phyloP scores from a whole-genome alignment of 2,797 vertebrate genomes.

The Simalia tracyae region DNA sequence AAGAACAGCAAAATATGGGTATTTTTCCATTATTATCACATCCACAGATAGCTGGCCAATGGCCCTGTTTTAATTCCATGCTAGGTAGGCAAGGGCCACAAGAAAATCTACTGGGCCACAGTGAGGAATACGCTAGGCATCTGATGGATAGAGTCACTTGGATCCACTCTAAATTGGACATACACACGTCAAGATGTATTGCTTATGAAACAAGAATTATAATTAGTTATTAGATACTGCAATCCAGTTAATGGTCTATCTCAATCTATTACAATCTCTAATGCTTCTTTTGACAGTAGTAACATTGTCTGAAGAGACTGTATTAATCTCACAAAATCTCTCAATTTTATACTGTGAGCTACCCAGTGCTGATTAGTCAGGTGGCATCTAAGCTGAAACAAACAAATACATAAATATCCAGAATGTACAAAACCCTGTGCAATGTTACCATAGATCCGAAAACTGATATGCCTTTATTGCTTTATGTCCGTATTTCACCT shows the following conservation, averaged over 20 bases:
- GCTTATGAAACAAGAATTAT: background rate
- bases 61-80: background rate
- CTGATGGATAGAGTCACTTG: background rate
- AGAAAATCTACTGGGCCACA: background rate
- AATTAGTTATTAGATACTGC: slow-evolving; percentile 22
- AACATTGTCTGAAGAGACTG: background rate
- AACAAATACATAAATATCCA: background rate
- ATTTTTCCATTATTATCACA: too few species aligned
- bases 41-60: too few species aligned
- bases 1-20: too few species aligned
- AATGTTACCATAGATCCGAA: background rate
- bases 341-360: background rate
- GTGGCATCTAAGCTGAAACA: background rate
- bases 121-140: background rate
- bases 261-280: background rate
- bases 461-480: background rate
- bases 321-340: background rate
- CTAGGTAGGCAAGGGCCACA: background rate
- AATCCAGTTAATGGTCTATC: background rate
- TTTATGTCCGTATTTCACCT: background rate
- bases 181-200: background rate
- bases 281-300: background rate
- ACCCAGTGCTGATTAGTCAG: background rate
- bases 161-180: background rate
- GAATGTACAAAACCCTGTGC: background rate